phyloP scores from a whole-genome alignment of 64 coral and sea anemone genomes.

The Montipora capricornis region DNA sequence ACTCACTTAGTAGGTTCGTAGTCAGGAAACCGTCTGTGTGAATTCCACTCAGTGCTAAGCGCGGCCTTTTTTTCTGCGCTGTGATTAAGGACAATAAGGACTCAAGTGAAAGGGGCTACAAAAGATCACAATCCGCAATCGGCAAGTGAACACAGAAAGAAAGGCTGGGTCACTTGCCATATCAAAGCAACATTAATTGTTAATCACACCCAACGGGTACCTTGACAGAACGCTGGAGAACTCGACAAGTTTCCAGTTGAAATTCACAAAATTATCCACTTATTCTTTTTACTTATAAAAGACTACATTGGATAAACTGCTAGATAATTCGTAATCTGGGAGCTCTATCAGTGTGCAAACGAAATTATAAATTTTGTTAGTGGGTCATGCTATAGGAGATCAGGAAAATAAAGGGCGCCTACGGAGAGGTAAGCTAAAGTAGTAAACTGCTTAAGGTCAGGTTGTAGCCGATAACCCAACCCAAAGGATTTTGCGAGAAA shows the following conservation, averaged over 20 bases:
- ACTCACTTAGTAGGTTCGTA: too few species aligned
- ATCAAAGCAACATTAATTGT: constrained; percentile 17
- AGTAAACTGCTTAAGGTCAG: background rate
- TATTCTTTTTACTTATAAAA: background rate
- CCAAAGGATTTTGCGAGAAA: background rate
- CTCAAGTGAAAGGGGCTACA: background rate
- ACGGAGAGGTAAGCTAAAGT: constrained; percentile 22
- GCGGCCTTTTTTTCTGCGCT: background rate
- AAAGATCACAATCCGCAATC: constrained; percentile 40
- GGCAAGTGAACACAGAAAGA: constrained; percentile 35
- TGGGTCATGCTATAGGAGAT: background rate
- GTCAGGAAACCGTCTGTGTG: background rate
- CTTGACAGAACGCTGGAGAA: constrained; percentile 17
- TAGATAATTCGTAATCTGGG: background rate
- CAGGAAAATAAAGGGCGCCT: background rate
- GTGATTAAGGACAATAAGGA: background rate
- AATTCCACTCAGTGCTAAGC: background rate
- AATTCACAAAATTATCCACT: background rate
- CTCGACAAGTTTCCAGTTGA: constrained; percentile 3
- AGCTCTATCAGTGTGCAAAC: constrained; percentile 19
- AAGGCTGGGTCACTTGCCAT: constrained; percentile 18
- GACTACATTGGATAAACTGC: background rate
- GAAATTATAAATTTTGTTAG: background rate
- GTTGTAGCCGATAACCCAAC: background rate
- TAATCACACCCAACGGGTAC: constrained; percentile 26